These are phyloP conservation scores for Loris lydekkerianus DNA, from an alignment of 2,797 vertebrate genomes.

Conservation along the genomic window DNA sequence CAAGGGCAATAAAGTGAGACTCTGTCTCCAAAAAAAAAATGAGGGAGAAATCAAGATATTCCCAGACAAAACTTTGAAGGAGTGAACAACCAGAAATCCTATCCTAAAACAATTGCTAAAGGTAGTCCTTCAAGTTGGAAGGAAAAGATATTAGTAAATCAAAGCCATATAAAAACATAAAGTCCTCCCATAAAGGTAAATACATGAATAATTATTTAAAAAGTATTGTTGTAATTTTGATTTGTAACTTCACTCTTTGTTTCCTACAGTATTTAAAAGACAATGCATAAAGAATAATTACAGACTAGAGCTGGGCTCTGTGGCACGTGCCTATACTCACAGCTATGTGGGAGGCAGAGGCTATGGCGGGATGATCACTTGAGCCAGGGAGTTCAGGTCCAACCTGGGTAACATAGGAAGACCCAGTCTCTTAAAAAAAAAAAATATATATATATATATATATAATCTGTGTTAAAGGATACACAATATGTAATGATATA, in stretches of 20 bases:
- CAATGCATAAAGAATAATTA: background rate
- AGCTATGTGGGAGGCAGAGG: too few relatives aligned
- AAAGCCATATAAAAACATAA: background rate
- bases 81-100: background rate
- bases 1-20: too few relatives aligned
- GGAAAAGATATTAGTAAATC: background rate
- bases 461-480: background rate
- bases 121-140: background rate
- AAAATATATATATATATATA: too few relatives aligned
- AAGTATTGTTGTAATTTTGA: background rate
- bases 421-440: too few relatives aligned
- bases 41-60: background rate
- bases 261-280: background rate
- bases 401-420: too few relatives aligned
- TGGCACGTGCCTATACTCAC: too few relatives aligned
- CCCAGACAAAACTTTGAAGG: background rate
- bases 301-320: background rate
- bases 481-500: background rate
- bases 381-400: too few relatives aligned
- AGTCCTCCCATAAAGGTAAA: background rate
- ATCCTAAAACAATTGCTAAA: background rate
- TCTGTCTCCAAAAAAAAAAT: too few relatives aligned
- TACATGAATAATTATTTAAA: background rate
- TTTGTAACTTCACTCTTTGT: background rate
- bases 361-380: too few relatives aligned